Base-by-base conservation (phyloP, 2,797 vertebrate species). In the Microchirus variegatus region DNA sequence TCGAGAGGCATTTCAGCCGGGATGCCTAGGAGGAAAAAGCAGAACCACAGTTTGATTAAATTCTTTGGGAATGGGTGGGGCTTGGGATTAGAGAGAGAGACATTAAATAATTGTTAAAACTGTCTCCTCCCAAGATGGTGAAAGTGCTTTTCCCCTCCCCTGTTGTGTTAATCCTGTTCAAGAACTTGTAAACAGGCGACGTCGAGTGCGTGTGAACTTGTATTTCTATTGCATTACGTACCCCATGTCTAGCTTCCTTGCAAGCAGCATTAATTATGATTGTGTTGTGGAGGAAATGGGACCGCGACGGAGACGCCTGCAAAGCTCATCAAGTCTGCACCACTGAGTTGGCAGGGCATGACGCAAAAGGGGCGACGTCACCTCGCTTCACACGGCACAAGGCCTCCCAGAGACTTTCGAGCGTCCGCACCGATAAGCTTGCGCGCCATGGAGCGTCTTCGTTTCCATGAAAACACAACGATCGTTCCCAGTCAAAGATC, bases 161-260 rank as follows among this genome's bases (percentile, higher is more conserved):
- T 84, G 75, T 87, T 83, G 78, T 72, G 60, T 68, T 83, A 77
- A 88, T 88, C 78, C 71, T 75, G 58, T 68, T 63, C 61, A 75
- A 77, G 75, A 70, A 64, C 73, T 82, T 73, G 77, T 66, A 75
- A 74, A 66, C 79, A 55, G 53, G 58, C 67, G 76, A 85, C 75
- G 77, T 85, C 60, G 72, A 14, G 9, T 41, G 40, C 4, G 40
- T 31, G 7, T 31, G 26, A 31, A 5, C 26, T 31, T 31, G 26
- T 3, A 31, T 73, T 88, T 81, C 61, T 78, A 59, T 73, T 61
- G 64, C 70, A 58, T 86, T 81, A 83, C 71, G 36, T 81, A 84
- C 87, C 54, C 73, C 80, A 88, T 90, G 85, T 90, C 84, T 78
- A 85, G 68, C 90, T 90, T 89, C 68, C 73, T 82, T 88, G 67